These are phyloP conservation scores for Helicolenus hilgendorfi DNA, from an alignment of 2,797 vertebrate species.

Conservation along the genomic window DNA sequence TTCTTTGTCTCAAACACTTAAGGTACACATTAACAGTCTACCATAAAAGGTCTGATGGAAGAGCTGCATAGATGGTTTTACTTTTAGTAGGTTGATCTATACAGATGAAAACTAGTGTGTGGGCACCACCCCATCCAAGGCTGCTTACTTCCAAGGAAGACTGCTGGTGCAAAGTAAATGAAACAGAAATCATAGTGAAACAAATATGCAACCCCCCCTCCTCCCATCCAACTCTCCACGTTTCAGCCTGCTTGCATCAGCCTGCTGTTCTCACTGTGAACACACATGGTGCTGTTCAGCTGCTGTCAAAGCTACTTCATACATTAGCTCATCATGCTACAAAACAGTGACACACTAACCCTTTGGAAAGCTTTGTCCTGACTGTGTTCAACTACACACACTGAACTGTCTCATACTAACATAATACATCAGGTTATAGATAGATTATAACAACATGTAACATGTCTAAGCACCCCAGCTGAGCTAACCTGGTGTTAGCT, in stretches of 20 bases:
- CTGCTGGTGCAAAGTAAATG: background rate
- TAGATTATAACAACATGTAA: background rate
- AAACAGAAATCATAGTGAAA: background rate
- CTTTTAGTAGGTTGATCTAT: background rate
- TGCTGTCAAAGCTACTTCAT: background rate
- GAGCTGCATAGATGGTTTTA: background rate
- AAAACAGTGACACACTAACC: background rate
- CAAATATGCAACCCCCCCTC: background rate
- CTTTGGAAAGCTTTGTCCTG: fast-evolving
- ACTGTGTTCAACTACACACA: fast-evolving
- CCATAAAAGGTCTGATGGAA: background rate
- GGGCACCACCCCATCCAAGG: background rate
- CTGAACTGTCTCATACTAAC: background rate
- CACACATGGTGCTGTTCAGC: slow-evolving; percentile 64
- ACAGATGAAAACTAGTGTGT: background rate
- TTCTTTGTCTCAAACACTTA: background rate
- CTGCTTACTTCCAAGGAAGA: background rate
- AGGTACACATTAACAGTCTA: background rate
- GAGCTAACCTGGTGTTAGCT: slow-evolving; percentile 6
- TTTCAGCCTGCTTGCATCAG: slow-evolving; percentile 90
- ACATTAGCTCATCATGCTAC: background rate
- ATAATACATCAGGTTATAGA: fast-evolving
- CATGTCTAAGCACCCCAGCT: background rate
- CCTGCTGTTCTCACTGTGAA: slow-evolving; percentile 43
- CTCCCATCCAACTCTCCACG: background rate